Base-by-base conservation (phyloP, 2,797 vertebrate species). In the Podargus strigoides region DNA sequence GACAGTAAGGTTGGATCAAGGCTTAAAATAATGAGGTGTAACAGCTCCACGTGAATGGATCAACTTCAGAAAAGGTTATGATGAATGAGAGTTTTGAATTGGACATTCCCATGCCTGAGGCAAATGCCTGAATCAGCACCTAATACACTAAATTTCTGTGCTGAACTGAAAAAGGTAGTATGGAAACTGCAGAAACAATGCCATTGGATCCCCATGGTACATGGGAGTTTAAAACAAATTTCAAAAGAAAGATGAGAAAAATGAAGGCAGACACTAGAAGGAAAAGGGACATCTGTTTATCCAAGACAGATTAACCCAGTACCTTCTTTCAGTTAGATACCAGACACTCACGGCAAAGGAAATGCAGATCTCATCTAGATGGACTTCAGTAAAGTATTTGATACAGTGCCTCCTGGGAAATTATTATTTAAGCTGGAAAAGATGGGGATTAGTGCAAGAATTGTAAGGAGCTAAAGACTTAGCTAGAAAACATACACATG, bases 151-250 rank as follows among this genome's bases (percentile, higher is more conserved):
- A 32, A 56, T 80, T 80, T 74, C 64, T 80, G 17, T 34, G 59
- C 73, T 56, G 49, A 52, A 14, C 58, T 62, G 59, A 56, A 42
- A 3, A 58, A 67, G 28, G 34, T 19, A 15, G 2, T 6, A 27
- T 14, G 52, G 37, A 60, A 84, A 37, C 46, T 41, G 21, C 58
- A 89, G 77, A 32, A 60, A 28, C 10, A 11, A 7, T 1, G 5
- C 5, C 0, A 0, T n/a, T 23, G 67, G 62, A 24, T 12, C 7
- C 9, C 18, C 4, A 0, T 3, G 18, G 36, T n/a, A 55, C 7
- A 7, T 6, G 9, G 30, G 34, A 16, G 26, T 24, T 55, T 6
- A 24, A 88, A 64, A 77, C 15, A 50, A 50, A 73, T 26, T 36
- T 62, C 44, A 36, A 49, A 63, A 36, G 62, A 21, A 76, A 52